Percentiles rank a stretch among this genome's conserved stretches.
phyloP scores from a whole-genome alignment of 2,888 invertebrate species.

The Boloria euphrosyne region DNA sequence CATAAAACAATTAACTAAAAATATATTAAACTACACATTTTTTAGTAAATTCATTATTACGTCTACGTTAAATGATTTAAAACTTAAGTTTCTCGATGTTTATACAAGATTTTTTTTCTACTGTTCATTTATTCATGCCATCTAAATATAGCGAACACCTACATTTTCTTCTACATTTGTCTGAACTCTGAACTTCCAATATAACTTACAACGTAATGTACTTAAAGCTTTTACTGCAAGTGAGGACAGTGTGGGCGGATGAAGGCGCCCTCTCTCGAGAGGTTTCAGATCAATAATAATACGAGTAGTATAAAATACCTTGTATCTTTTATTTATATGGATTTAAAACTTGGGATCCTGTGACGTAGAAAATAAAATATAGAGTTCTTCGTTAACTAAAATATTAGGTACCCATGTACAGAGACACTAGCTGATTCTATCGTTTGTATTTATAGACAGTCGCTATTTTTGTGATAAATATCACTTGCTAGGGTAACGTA shows the following conservation, averaged over 20 bases:
- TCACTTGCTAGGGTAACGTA: background rate
- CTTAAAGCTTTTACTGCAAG: slow-evolving; percentile 18
- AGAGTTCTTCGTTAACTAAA: no score
- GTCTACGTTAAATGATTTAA: no score
- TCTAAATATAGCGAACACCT: background rate
- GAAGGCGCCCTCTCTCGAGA: slow-evolving; percentile 21
- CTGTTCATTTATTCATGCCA: no score
- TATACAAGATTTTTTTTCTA: no score
- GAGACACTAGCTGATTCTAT: background rate
- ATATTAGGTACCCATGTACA: no score
- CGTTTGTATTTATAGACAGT: background rate
- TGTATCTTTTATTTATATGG: no score
- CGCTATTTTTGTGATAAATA: background rate
- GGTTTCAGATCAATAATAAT: slow-evolving; percentile 27
- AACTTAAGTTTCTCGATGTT: no score
- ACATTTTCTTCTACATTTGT: background rate
- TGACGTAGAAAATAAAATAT: background rate
- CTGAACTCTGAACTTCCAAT: background rate
- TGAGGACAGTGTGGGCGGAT: slow-evolving; percentile 19
- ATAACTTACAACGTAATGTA: slow-evolving; percentile 15
- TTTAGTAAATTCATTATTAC: no score
- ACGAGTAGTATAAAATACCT: slow-evolving; percentile 7
- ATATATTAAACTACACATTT: no score
- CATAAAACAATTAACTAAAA: no score
- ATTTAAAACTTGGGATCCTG: slow-evolving; percentile 2